Evolutionary conservation across 2,888 invertebrate genomes (phyloP).

Genomic region (Pterostichus niger): DNA sequence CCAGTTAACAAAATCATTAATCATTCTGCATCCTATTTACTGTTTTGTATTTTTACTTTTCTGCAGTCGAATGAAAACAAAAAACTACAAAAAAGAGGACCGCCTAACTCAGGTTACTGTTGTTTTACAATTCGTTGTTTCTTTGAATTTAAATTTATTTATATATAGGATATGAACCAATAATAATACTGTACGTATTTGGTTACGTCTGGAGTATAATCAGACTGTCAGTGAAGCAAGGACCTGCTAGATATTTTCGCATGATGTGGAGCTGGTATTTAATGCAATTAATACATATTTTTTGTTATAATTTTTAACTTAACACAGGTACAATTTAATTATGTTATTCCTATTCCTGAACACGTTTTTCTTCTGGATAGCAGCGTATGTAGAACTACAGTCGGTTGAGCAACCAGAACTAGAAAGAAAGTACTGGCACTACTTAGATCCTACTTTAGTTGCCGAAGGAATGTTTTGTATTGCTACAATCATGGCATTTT

Average conservation of each 20-base stretch:
- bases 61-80: conserved; percentile 82
- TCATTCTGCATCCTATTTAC: conserved; percentile 82
- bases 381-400: conserved; percentile 79
- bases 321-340: conserved; percentile 77
- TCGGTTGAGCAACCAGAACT: conserved; percentile 77
- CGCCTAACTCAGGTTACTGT: conserved; percentile 80
- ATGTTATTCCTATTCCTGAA: conserved; percentile 80
- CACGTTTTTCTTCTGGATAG: conserved; percentile 83
- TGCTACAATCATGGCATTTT: conserved; percentile 84
- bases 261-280: conserved; percentile 81
- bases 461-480: conserved; percentile 84
- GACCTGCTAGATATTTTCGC: conserved; percentile 80
- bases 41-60: conserved; percentile 83
- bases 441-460: conserved; percentile 82
- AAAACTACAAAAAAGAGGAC: conserved; percentile 79
- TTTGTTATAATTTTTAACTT: background rate
- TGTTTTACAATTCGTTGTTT: background rate
- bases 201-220: conserved; percentile 80
- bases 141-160: conserved; percentile 61
- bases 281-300: background rate
- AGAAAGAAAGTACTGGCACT: conserved; percentile 84
- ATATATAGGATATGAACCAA: conserved; percentile 72
- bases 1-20: conserved; percentile 87
- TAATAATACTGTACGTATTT: conserved; percentile 78
- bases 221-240: conserved; percentile 80